Evolutionary conservation across 2,113 vertebrate genomes (phyloP), one percentile per base, ranked within the genome.

Genomic region (Pangasianodon gigas): DNA sequence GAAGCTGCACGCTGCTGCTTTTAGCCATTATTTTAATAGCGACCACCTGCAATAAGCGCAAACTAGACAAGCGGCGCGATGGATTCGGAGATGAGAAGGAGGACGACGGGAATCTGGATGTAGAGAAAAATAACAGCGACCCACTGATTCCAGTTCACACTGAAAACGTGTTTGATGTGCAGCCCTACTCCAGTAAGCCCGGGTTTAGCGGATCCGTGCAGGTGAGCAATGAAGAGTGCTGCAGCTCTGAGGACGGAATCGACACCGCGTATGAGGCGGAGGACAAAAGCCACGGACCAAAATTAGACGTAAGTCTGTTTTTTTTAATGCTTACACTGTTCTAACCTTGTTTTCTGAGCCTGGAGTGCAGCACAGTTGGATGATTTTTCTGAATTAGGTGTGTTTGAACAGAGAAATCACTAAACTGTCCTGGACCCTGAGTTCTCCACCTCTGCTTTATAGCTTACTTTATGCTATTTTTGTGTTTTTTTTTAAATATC

Each of bases 21-120:
- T 96, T 97, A 75, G 98, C 98, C 92, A 99, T 99, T 93, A 97
- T 99, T 95, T 96, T 98, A 92, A 99, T 99, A 0, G 98, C 98
- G 90, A 98, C 98, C 92, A 98, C 97, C 88, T 99, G 98, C 96
- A 98, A 97, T 93, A 96, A 96, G 89, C 96, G 96, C 90, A 97
- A 96, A 93, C 96, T 95, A 81, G 96, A 97, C 92, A 97, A 96
- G 10, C 92, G 94, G 84, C 95, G 93, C 1, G 96, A 96, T 7
- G 93, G 93, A 89, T 93, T 94, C 46, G 93, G 95, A 91, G 95
- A 94, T 3, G 95, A 95, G 86, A 95, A 95, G 41, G 95, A 95
- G 92, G 91, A 90, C 90, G 96, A 96, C 92, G 95, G 95, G 87
- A 95, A 96, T 37, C 93, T 96, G 90, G 97, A 98, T 91, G 96